phyloP scores from a whole-genome alignment of 2,888 invertebrate genomes.

The Anoncus sp. region DNA sequence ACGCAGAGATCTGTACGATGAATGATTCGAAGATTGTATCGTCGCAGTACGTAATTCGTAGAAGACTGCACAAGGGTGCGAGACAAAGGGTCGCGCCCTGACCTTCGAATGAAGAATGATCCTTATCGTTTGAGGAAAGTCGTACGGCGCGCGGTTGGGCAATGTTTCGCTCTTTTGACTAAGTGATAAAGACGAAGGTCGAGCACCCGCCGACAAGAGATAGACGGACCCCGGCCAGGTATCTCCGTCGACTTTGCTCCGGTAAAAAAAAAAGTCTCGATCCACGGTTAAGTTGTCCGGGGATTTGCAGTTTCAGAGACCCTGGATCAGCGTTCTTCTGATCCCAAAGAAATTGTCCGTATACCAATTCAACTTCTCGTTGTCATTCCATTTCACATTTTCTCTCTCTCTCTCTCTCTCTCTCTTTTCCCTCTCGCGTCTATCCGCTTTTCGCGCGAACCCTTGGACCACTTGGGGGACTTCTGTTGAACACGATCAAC shows the following conservation, averaged over 20 bases:
- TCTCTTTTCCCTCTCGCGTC: neutral
- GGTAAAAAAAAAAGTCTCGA: neutral
- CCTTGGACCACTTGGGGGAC: neutral
- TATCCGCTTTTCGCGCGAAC: neutral
- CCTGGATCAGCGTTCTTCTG: conserved; percentile 24
- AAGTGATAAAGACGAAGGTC: conserved; percentile 32
- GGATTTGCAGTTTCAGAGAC: conserved; percentile 40
- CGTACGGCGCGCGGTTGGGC: neutral
- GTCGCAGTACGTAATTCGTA: neutral
- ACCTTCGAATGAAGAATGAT: conserved; percentile 23
- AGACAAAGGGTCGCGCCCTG: neutral
- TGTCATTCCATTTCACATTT: conserved; percentile 4
- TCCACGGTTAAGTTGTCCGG: conserved; percentile 26
- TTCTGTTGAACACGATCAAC: neutral
- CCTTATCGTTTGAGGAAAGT: conserved; percentile 5
- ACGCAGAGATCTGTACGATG: neutral
- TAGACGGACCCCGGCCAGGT: neutral
- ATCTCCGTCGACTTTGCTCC: neutral
- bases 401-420: neutral
- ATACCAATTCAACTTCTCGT: conserved; percentile 1
- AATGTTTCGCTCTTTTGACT: conserved; percentile 2
- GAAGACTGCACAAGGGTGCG: neutral
- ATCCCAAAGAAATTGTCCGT: conserved; percentile 38
- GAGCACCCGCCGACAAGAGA: conserved; percentile 13
- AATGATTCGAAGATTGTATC: neutral